phyloP scores from a whole-genome alignment of 2,888 invertebrate species.

The Hirtodrosophila duncani region DNA sequence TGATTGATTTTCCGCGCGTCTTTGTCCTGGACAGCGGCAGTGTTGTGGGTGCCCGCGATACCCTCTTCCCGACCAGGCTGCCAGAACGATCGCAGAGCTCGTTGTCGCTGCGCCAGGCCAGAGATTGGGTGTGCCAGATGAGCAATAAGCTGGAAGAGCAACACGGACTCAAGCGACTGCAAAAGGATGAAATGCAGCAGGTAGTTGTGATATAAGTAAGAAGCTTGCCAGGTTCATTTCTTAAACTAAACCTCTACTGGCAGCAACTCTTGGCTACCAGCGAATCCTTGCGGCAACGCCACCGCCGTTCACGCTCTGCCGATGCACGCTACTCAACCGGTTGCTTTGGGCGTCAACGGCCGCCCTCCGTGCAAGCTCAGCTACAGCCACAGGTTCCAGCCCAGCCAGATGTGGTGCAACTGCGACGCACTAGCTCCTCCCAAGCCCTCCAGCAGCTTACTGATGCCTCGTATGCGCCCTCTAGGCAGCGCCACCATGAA shows the following conservation, averaged over 20 bases:
- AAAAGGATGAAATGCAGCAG: constrained; percentile 73
- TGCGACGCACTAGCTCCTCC: constrained; percentile 47
- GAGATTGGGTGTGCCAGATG: constrained; percentile 65
- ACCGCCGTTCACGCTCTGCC: constrained; percentile 72
- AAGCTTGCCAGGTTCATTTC: not conserved
- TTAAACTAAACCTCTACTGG: not conserved
- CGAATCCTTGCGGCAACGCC: constrained; percentile 70
- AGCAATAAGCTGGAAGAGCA: constrained; percentile 75
- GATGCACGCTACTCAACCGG: constrained; percentile 74
- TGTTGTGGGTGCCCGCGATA: constrained; percentile 60
- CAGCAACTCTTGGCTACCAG: constrained; percentile 68
- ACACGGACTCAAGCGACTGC: constrained; percentile 63
- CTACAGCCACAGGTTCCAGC: constrained; percentile 14
- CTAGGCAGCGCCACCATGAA: constrained; percentile 59
- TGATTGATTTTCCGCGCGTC: constrained; percentile 73
- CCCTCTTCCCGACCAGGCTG: constrained; percentile 54
- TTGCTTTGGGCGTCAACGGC: constrained; percentile 52
- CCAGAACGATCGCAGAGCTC: constrained; percentile 77
- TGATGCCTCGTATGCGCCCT: constrained; percentile 60
- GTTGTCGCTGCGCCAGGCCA: constrained; percentile 66
- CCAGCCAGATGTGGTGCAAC: constrained; percentile 9
- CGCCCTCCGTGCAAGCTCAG: constrained; percentile 15
- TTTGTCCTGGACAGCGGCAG: constrained; percentile 68
- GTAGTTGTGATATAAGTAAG: constrained; percentile 19
- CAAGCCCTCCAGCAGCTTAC: constrained; percentile 57